Evolutionary conservation across 2,797 vertebrate species (phyloP).

Genomic region (Allenopithecus nigroviridis): DNA sequence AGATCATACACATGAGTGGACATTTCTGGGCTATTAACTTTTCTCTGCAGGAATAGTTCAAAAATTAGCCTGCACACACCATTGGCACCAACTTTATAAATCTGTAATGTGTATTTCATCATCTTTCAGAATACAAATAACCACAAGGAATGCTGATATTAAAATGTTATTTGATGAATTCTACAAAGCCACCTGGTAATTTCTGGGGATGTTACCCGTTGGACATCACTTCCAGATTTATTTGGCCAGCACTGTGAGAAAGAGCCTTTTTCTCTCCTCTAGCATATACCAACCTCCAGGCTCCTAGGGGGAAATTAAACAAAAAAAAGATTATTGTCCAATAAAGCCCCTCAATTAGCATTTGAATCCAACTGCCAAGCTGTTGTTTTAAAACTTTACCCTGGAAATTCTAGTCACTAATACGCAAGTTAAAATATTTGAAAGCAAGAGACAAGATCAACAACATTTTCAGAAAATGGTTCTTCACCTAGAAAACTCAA

Average conservation of each 20-base stretch:
- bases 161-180: not conserved
- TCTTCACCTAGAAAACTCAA: not conserved
- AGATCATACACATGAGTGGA: slow-evolving; percentile 1
- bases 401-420: not conserved
- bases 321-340: not conserved
- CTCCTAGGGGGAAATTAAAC: not conserved
- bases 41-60: slow-evolving; percentile 43
- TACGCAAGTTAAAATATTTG: not conserved
- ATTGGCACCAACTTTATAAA: not conserved
- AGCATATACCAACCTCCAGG: not conserved
- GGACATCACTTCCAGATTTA: accelerated
- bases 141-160: not conserved
- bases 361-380: not conserved
- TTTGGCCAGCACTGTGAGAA: accelerated
- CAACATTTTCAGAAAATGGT: not conserved
- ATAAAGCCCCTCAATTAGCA: not conserved
- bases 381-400: too few species aligned
- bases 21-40: slow-evolving; percentile 28
- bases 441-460: not conserved
- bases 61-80: not conserved
- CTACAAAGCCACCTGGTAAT: not conserved
- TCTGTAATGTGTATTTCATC: slow-evolving; percentile 43
- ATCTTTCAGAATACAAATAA: not conserved
- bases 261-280: too few species aligned
- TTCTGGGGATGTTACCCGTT: accelerated